phyloP scores from a whole-genome alignment of 2,797 vertebrate species.

The Masticophis lateralis region DNA sequence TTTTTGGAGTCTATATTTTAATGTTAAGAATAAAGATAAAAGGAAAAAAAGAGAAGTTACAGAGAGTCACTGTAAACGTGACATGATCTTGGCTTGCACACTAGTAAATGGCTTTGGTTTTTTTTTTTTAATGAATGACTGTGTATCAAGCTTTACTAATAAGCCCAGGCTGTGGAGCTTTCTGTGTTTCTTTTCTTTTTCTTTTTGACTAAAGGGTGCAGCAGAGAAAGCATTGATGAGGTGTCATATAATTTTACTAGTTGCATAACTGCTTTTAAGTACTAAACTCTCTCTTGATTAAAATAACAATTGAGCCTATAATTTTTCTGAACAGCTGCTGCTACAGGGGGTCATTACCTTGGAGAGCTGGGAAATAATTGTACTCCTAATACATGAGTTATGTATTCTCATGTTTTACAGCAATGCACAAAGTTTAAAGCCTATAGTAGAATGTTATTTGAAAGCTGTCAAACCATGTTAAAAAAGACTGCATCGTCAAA shows the following conservation, averaged over 20 bases:
- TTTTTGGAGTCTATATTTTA: background rate
- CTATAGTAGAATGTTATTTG: constrained; percentile 79
- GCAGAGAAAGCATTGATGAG: constrained; percentile 70
- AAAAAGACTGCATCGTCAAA: constrained; percentile 76
- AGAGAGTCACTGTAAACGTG: constrained; percentile 67
- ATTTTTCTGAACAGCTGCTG: constrained; percentile 80
- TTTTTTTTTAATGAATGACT: constrained; percentile 61
- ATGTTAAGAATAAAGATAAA: background rate
- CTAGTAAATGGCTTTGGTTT: constrained; percentile 70
- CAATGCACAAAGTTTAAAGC: constrained; percentile 79
- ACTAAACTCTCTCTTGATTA: constrained; percentile 76
- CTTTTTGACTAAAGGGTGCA: constrained; percentile 56
- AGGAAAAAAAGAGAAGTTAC: constrained; percentile 16
- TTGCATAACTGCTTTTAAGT: constrained; percentile 78
- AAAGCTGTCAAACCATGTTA: constrained; percentile 86
- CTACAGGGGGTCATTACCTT: constrained; percentile 78
- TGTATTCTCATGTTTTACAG: constrained; percentile 77
- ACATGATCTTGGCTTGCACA: constrained; percentile 56
- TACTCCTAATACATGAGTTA: constrained; percentile 74
- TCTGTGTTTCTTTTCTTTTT: constrained; percentile 44
- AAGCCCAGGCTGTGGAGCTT: constrained; percentile 45
- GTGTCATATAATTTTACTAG: constrained; percentile 74
- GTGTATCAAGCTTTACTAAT: constrained; percentile 58
- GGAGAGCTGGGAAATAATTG: constrained; percentile 74
- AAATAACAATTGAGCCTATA: constrained; percentile 81